Conservation (phyloP, 2,113 vertebrate species). For the Myotis yumanensis region DNA sequence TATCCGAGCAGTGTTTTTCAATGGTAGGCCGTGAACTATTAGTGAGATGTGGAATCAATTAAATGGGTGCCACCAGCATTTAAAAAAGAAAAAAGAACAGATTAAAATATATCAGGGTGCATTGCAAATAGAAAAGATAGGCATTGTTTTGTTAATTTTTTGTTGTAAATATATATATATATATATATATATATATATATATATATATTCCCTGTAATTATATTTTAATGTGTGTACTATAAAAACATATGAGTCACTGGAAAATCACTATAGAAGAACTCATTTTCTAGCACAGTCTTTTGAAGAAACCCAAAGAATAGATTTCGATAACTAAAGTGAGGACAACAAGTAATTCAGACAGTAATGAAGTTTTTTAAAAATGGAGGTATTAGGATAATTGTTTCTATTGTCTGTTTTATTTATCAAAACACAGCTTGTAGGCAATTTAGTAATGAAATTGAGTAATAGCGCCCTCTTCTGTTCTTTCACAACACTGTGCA, state of each 20-base stretch:
- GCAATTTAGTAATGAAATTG: neutral
- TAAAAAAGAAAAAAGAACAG: neutral
- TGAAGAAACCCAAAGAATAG: neutral
- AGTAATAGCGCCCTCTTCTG: constrained; percentile 22
- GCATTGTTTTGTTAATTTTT: neutral
- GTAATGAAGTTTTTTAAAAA: neutral
- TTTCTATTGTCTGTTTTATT: constrained; percentile 18
- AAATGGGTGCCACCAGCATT: neutral
- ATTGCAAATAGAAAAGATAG: neutral
- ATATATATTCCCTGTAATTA: neutral
- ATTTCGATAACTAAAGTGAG: neutral
- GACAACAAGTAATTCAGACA: neutral
- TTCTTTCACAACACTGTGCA: neutral
- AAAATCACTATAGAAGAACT: neutral
- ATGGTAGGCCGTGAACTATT: neutral
- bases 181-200: too few species aligned
- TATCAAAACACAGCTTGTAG: neutral
- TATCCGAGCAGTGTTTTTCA: neutral
- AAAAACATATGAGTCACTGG: neutral
- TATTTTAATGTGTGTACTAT: neutral
- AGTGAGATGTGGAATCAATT: neutral
- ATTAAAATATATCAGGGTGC: neutral
- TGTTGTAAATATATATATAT: neutral
- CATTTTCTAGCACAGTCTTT: neutral
- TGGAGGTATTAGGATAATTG: neutral